Base-by-base conservation (phyloP, 2,888 invertebrate genomes). In the Dorcus parallelipipedus region DNA sequence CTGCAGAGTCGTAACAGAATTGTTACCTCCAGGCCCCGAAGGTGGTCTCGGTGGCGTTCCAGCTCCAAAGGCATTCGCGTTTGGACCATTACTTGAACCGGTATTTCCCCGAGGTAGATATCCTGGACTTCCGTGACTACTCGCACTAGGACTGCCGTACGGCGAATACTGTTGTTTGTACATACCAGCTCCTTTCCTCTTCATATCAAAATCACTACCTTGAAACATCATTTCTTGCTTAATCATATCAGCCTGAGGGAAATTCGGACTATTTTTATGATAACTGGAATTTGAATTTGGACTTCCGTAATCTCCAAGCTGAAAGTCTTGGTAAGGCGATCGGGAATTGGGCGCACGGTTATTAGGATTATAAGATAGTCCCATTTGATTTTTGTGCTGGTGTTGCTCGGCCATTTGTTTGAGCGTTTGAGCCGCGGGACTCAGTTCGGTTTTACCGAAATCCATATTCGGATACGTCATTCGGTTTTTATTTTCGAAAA, bases 321-420 rank as follows among this genome's bases (percentile, higher is more conserved):
- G 84, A 64, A 85, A 86, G 67, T 86, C 86, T 40, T 82, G 57
- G 67, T 85, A 86, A 0, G 86, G 86, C 9, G 83, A 83, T 40
- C 83, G 71, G 1, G 83, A 76, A 59, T 76, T 78, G 52, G 76
- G 73, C 51, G 70, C 74, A 54, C 76, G 71, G 51, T 60, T 76
- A 45, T 78, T 77, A 3, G 82, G 80, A 64, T 80, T 82, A 66
- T 82, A 83, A 1, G 79, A 76, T 39, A 86, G 80, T 2, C 89
- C 89, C 75, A 88, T 81, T 66, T 86, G 87, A 64, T 84, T 60
- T 75, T 90, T 90, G 78, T 93, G 93, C 79, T 95, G 95, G 79
- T 96, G 96, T 77, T 96, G 96, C 76, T 96, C 95, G 41, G 96
- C 96, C 95, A 96, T 95, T 73, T 96, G 95, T 76, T 96, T 96